Evolutionary conservation across 2,113 vertebrate genomes (phyloP).

Genomic region (Odobenus rosmarus): DNA sequence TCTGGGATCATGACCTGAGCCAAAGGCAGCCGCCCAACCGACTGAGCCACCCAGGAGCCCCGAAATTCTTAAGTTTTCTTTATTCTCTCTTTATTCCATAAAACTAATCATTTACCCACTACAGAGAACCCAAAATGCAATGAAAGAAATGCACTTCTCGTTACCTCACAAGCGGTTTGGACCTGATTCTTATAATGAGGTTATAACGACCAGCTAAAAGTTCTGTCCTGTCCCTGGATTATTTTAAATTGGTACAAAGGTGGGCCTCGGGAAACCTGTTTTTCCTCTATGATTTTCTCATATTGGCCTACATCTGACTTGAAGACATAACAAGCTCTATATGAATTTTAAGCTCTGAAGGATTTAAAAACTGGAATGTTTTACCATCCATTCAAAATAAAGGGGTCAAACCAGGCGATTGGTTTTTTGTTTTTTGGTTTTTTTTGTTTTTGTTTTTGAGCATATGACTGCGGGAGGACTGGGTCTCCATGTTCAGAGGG

Average conservation of each 20-base stretch:
- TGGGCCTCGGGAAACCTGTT: not conserved
- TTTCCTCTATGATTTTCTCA: conserved; percentile 5
- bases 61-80: conserved; percentile 13
- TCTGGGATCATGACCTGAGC: too few species aligned
- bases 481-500: not conserved
- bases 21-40: too few species aligned
- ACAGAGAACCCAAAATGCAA: not conserved
- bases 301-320: not conserved
- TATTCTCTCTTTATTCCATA: conserved; percentile 8
- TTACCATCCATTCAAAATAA: conserved; percentile 30
- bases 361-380: conserved; percentile 44
- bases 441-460: not conserved
- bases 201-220: not conserved
- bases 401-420: not conserved
- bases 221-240: not conserved
- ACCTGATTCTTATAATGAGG: not conserved
- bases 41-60: too few species aligned
- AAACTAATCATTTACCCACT: not conserved
- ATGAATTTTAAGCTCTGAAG: conserved; percentile 41
- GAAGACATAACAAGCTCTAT: not conserved
- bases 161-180: too few species aligned
- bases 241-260: conserved; percentile 5
- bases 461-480: not conserved
- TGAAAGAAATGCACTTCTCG: not conserved
- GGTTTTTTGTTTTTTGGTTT: not conserved